A percentile compares a stretch with the other conserved stretches of the same genome.
These are phyloP conservation scores for Nephrotoma guestfalica DNA, from an alignment of 2,888 invertebrate genomes.

Conservation along the genomic window DNA sequence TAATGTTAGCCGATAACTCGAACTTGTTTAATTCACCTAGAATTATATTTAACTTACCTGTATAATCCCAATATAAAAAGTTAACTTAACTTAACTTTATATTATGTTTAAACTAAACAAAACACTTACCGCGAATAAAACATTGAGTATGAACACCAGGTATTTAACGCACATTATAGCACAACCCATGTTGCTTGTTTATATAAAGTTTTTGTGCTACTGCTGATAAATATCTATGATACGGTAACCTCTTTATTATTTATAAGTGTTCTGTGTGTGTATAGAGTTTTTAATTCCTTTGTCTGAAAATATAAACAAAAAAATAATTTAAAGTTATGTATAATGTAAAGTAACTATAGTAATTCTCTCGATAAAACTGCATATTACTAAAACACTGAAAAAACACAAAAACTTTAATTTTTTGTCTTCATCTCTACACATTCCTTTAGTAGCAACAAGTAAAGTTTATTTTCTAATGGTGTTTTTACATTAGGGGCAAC, in stretches of 20 bases:
- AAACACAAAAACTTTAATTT: not conserved
- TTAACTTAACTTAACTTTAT: not conserved
- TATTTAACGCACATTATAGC: slow-evolving; percentile 83
- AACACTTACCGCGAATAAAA: slow-evolving; percentile 70
- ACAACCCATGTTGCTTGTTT: slow-evolving; percentile 33
- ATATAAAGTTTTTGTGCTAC: not conserved
- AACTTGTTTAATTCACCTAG: not conserved
- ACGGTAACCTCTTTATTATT: not conserved
- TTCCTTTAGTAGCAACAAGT: not conserved
- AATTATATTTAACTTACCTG: not conserved
- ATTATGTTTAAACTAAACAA: slow-evolving; percentile 33
- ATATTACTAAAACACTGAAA: not conserved
- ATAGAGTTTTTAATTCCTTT: not conserved
- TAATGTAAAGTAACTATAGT: not conserved
- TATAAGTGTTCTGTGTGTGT: not conserved
- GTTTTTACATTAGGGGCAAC: not conserved
- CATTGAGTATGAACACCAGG: slow-evolving; percentile 74
- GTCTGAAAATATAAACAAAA: not conserved
- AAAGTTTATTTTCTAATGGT: not conserved
- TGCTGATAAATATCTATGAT: not conserved
- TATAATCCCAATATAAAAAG: not conserved
- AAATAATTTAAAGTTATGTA: not conserved
- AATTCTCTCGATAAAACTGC: not conserved
- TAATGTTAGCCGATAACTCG: too few species aligned
- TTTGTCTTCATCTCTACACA: not conserved